These are phyloP conservation scores for Ptychadena robeensis DNA, from an alignment of 2,797 vertebrate genomes.

Conservation along the genomic window DNA sequence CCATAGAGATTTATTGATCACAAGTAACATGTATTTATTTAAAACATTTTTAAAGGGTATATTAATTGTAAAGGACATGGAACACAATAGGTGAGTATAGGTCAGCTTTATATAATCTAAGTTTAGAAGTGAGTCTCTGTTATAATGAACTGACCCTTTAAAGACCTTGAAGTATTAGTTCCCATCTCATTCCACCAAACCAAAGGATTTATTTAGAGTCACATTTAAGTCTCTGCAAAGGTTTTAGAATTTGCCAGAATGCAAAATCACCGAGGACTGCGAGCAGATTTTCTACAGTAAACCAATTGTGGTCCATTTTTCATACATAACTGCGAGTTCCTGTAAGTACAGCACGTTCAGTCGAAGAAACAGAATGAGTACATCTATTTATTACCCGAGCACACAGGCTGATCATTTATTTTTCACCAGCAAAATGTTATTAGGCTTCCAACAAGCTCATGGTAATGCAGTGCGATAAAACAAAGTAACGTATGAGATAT, in stretches of 20 bases:
- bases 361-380: slow-evolving; percentile 6
- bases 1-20: too few species aligned
- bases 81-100: too few species aligned
- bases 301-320: slow-evolving; percentile 39
- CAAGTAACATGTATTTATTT: too few species aligned
- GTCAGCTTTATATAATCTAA: too few species aligned
- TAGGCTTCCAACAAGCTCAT: slow-evolving; percentile 20
- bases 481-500: neutral
- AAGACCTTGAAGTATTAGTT: neutral
- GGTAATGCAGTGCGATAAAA: slow-evolving; percentile 29
- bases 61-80: too few species aligned
- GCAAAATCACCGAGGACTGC: neutral
- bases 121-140: too few species aligned
- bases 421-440: slow-evolving; percentile 28
- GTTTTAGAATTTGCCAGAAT: slow-evolving; percentile 16
- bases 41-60: too few species aligned
- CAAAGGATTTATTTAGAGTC: neutral
- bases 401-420: slow-evolving; percentile 24
- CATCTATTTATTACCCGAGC: slow-evolving; percentile 25
- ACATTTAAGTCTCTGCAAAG: slow-evolving; percentile 1
- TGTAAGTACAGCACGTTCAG: slow-evolving; percentile 36
- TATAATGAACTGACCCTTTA: neutral
- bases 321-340: slow-evolving; percentile 34
- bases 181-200: neutral
- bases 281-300: slow-evolving; percentile 14